These are phyloP conservation scores for Cyclophora punctaria DNA, from an alignment of 2,888 invertebrate genomes.

Conservation along the genomic window DNA sequence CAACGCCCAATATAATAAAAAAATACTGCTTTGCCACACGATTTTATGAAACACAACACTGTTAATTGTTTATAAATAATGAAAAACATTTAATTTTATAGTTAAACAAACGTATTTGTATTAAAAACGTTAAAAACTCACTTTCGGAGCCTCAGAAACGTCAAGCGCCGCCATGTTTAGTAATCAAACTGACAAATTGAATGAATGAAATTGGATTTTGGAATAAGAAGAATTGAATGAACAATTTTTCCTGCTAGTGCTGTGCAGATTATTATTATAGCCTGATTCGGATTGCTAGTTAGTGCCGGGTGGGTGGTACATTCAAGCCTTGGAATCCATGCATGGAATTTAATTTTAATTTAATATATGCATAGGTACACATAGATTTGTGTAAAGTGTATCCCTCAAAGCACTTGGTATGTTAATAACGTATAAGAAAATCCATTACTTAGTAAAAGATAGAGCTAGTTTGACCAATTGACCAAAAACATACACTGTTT, in stretches of 20 bases:
- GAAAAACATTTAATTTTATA: conserved; percentile 1
- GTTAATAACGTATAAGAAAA: too few species aligned
- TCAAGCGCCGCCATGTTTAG: conserved; percentile 78
- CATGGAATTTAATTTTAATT: too few species aligned
- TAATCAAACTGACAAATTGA: conserved; percentile 4
- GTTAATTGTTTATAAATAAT: background rate
- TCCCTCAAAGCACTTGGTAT: too few species aligned
- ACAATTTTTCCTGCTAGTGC: conserved; percentile 17
- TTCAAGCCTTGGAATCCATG: too few species aligned
- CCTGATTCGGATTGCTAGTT: conserved; percentile 14
- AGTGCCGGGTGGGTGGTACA: background rate
- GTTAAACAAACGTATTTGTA: conserved; percentile 4
- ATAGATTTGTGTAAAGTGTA: too few species aligned
- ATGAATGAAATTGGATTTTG: too few species aligned
- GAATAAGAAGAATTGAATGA: conserved; percentile 35
- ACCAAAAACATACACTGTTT: too few species aligned
- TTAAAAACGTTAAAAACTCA: conserved; percentile 35
- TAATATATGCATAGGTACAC: too few species aligned
- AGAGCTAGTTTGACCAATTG: too few species aligned
- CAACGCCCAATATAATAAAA: conserved; percentile 23
- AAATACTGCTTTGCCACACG: too few species aligned
- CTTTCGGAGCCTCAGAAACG: conserved; percentile 57
- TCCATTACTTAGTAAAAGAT: too few species aligned
- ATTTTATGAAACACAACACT: background rate
- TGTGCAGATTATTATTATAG: conserved; percentile 18